Evolutionary conservation across 2,113 vertebrate genomes (phyloP).

Genomic region (Parus major): DNA sequence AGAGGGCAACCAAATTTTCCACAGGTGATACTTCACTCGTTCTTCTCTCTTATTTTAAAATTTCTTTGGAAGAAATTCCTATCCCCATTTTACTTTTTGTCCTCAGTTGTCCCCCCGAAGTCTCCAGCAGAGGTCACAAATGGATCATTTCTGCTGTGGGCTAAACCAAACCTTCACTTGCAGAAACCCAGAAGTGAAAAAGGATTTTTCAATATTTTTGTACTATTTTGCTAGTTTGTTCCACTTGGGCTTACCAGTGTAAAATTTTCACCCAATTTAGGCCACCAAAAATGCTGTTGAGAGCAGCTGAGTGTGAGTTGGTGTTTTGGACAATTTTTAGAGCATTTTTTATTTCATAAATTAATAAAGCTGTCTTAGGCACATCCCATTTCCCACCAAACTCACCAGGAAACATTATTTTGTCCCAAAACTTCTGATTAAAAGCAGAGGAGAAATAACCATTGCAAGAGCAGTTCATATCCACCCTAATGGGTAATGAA

Average conservation of each 20-base stretch:
- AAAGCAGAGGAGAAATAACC: neutral
- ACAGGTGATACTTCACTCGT: neutral
- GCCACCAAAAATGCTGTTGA: neutral
- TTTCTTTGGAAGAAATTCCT: neutral
- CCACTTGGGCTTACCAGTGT: neutral
- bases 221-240: neutral
- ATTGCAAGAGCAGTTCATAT: neutral
- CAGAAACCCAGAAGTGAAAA: neutral
- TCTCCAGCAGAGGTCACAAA: neutral
- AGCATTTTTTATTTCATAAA: neutral
- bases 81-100: neutral
- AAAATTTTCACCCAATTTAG: neutral
- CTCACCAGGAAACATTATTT: neutral
- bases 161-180: neutral
- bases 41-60: neutral
- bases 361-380: neutral
- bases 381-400: neutral
- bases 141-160: neutral
- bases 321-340: neutral
- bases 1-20: neutral
- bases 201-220: neutral
- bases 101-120: neutral
- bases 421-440: neutral
- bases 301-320: neutral
- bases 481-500: rapidly evolving